A percentile compares a stretch with the other conserved stretches of the same genome.
Conservation (phyloP, 1,140 invertebrate genomes). For the Paralvinella palmiformis region DNA sequence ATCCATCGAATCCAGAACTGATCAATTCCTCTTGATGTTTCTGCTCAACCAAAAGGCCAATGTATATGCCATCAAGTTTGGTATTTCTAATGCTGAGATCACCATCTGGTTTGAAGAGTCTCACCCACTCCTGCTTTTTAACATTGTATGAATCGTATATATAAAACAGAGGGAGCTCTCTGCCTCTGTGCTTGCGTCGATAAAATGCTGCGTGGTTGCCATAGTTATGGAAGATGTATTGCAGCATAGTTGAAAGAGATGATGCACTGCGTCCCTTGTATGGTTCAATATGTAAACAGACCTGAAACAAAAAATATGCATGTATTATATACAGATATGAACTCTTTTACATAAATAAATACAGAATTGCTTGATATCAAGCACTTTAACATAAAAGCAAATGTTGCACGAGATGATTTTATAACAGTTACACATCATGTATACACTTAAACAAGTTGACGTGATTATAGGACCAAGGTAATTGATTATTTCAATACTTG, state of each 20-base stretch:
- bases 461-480: no score
- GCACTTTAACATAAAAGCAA: background rate
- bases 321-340: conserved; percentile 1
- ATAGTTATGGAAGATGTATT: conserved; percentile 50
- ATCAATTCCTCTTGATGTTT: conserved; percentile 33
- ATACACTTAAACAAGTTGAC: no score
- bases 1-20: conserved; percentile 52
- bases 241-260: conserved; percentile 40
- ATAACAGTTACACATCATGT: no score
- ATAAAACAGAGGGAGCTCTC: conserved; percentile 50
- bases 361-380: background rate
- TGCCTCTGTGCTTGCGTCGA: conserved; percentile 24
- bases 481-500: no score
- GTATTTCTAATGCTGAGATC: conserved; percentile 43
- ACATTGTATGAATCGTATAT: conserved; percentile 53
- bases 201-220: conserved; percentile 53
- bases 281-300: conserved; percentile 53
- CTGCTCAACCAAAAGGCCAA: conserved; percentile 49
- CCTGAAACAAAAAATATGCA: conserved; percentile 27
- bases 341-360: conserved; percentile 6
- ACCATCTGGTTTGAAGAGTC: conserved; percentile 38
- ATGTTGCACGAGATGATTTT: background rate
- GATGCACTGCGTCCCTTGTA: conserved; percentile 45
- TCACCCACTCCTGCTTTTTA: conserved; percentile 38
- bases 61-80: conserved; percentile 50